Evolutionary conservation across 2,888 invertebrate species (phyloP), one percentile per base, ranked within the genome.

Genomic region (Drosophila pegasa): DNA sequence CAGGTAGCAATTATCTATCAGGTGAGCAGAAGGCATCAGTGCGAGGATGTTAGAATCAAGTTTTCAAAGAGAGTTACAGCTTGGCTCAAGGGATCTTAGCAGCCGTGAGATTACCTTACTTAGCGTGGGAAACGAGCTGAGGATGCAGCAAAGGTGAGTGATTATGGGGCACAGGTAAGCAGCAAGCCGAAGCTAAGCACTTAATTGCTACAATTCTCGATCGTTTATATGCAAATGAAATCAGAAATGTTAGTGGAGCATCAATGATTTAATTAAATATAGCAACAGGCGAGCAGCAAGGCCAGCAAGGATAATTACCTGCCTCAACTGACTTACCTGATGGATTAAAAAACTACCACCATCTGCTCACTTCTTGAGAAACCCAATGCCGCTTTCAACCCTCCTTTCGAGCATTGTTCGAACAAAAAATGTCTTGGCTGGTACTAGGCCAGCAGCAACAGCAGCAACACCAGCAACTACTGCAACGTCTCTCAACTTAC

Each of bases 251-350:
- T 16, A 40, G 22, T 59, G 22, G 54, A 47, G 33, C 43, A 61
- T 47, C 48, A 63, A 58, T 40, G 54, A 56, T 40, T 61, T 68
- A 59, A 68, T 79, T 63, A 67, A 83, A 70, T 18, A 47, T 22
- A 38, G 22, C 54, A 82, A 63, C 71, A 83, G 88, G 88, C 38
- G 27, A 54, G 35, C 87, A 83, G 83, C 27, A 61, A 37, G 1
- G 6, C 7, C 47, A 73, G 52, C 40, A 57, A 14, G 12, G 18
- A 27, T 37, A 45, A 2, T 35, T 40, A 66, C 16, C 48, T 20
- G n/a, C 12, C 9, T 35, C 45, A 45, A 27, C 25, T 25, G 43
- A 12, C 20, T 10, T 43, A 55, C 54, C 48, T 48, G 62, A 2
- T 25, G 5, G 35, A 22, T 20, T 38, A 16, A 29, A 29, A 66